Evolutionary conservation across 2,888 invertebrate species (phyloP), one percentile per base, ranked within the genome.

Genomic region (Serrognathus titanus): DNA sequence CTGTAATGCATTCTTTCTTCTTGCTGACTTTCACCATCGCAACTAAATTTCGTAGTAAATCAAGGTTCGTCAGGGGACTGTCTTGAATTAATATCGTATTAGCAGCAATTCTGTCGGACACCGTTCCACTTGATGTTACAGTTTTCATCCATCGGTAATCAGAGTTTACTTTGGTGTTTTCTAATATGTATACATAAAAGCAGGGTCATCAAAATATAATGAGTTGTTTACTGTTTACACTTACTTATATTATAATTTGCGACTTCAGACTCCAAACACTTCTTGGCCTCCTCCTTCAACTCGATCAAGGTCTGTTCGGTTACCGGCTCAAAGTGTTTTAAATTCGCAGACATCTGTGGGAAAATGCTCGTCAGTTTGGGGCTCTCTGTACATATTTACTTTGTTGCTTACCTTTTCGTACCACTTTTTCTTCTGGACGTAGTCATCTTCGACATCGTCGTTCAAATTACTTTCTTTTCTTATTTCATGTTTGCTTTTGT

Each of bases 41-140:
- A 13, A 95, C 81, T 10, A 96, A 77, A 67, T 84, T 85, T 54
- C 85, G 83, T 16, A 95, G 73, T 35, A 86, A 85, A 9, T 82
- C 75, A 48, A 94, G 75, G 74, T 88, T 90, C 73, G 89, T 89
- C n/a, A 92, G 79, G 0, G 94, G 92, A 65, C 87, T 88, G 69
- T 93, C 89, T 81, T 94, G 89, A 59, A 94, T 85, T 20, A 89
- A 78, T 20, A 96, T 81, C 5, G 89, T 88, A 57, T 88, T 85
- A 0, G 94, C 94, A 2, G 95, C 94, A 56, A 94, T 84, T 79
- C 89, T 90, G 76, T 96, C 96, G 0, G 87, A 84, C 0, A 88
- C 83, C 0, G 94, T 94, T 62, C 96, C 96, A 65, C 87, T 88
- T 9, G 85, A 81, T 64, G 93, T 79, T 8, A 94, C 85, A 1